A percentile compares a stretch with the other conserved stretches of the same genome.
Evolutionary conservation across 2,888 invertebrate genomes (phyloP).

Genomic region (Mylabris sibirica): DNA sequence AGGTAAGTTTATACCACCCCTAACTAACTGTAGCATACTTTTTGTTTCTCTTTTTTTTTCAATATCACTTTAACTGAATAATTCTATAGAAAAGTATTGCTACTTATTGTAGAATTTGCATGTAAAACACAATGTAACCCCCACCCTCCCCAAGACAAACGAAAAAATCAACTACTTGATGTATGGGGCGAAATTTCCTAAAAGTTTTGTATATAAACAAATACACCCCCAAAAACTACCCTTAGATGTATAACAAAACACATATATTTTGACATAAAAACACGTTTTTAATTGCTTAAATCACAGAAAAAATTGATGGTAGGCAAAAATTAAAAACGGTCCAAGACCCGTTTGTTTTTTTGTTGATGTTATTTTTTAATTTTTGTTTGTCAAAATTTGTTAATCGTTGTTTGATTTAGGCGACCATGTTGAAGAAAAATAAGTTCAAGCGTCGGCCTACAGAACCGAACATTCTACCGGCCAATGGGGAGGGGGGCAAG

Average conservation of each 20-base stretch:
- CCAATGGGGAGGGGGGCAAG: constrained; percentile 73
- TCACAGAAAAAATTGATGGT: neutral
- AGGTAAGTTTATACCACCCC: constrained; percentile 68
- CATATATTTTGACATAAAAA: neutral
- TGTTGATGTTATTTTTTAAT: constrained; percentile 28
- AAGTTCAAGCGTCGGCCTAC: constrained; percentile 96
- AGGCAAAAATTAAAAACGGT: constrained; percentile 23
- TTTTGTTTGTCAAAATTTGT: neutral
- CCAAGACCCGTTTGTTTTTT: constrained; percentile 29
- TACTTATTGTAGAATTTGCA: constrained; percentile 33
- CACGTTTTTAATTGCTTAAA: neutral
- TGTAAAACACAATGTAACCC: constrained; percentile 34
- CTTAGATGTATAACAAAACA: neutral
- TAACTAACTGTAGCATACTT: neutral
- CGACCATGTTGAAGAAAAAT: constrained; percentile 99
- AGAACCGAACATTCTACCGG: constrained; percentile 78
- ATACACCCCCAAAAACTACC: neutral
- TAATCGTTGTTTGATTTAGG: constrained; percentile 68
- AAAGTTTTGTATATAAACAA: neutral
- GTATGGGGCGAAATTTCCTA: neutral
- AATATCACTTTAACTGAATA: neutral
- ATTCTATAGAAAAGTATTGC: neutral
- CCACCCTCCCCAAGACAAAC: constrained; percentile 38
- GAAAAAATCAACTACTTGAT: constrained; percentile 29
- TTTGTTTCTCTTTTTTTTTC: neutral